Evolutionary conservation across 2,113 vertebrate species (phyloP).

Genomic region (Lampris incognitus): DNA sequence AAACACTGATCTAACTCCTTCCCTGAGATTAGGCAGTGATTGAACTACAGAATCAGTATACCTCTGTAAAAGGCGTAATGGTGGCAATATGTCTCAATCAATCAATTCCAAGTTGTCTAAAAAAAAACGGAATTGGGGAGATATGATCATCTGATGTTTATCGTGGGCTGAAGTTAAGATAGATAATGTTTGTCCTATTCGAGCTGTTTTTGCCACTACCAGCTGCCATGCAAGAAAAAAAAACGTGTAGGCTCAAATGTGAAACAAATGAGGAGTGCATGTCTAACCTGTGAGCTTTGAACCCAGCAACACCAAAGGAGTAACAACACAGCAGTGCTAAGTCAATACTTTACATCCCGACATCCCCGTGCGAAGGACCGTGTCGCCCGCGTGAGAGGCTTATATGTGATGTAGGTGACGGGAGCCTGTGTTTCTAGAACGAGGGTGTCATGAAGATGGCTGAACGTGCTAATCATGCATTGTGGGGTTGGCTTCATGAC

Average conservation of each 20-base stretch:
- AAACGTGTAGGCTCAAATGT: constrained; percentile 5
- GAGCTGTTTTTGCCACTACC: constrained; percentile 33
- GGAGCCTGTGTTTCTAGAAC: constrained; percentile 35
- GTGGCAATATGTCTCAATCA: constrained; percentile 35
- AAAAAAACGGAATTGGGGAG: constrained; percentile 33
- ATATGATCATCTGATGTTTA: constrained; percentile 26
- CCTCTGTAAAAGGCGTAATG: constrained; percentile 44
- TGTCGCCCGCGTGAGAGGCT: background rate
- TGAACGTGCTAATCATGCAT: constrained; percentile 61
- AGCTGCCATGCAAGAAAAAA: constrained; percentile 59
- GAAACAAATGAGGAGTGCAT: constrained; percentile 45
- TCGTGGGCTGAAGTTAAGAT: constrained; percentile 30
- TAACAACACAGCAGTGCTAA: background rate
- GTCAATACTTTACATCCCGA: constrained; percentile 13
- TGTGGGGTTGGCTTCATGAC: constrained; percentile 42
- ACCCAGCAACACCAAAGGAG: constrained; percentile 37
- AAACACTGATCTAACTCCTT: constrained; percentile 79
- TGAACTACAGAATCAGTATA: constrained; percentile 66
- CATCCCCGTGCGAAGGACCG: constrained; percentile 39
- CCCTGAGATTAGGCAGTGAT: constrained; percentile 84
- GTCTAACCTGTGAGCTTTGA: constrained; percentile 16
- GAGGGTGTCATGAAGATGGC: constrained; percentile 22
- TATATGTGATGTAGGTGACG: background rate
- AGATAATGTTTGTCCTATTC: constrained; percentile 16
- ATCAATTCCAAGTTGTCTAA: constrained; percentile 27